A percentile compares a stretch with the other conserved stretches of the same genome.
phyloP scores from a whole-genome alignment of 2,888 invertebrate species.

The Apocheima hispidaria region DNA sequence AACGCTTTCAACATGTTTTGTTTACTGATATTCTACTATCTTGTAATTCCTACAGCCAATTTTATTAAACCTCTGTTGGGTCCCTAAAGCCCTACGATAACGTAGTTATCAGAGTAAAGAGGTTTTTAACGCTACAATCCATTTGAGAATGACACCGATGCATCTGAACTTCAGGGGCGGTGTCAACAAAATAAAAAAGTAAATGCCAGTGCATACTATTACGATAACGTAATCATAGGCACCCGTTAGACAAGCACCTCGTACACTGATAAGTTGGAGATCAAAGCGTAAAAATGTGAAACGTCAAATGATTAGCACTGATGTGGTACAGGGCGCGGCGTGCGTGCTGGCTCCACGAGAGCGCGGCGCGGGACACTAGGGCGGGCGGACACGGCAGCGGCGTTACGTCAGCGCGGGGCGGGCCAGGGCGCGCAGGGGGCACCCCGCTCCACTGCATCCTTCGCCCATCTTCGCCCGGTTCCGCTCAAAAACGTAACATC shows the following conservation, averaged over 20 bases:
- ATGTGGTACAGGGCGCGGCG: constrained; percentile 73
- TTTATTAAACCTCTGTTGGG: constrained; percentile 21
- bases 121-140: constrained; percentile 73
- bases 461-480: constrained; percentile 75
- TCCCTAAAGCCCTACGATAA: constrained; percentile 42
- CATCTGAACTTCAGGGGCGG: constrained; percentile 75
- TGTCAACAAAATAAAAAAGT: constrained; percentile 56
- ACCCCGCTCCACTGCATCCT: constrained; percentile 83
- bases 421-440: constrained; percentile 55
- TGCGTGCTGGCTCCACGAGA: constrained; percentile 73
- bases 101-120: constrained; percentile 53
- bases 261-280: constrained; percentile 74
- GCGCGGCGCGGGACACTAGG: constrained; percentile 84
- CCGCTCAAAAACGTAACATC: constrained; percentile 78
- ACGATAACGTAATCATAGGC: constrained; percentile 58
- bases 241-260: constrained; percentile 73
- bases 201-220: constrained; percentile 49
- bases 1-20: constrained; percentile 18
- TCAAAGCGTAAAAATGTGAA: constrained; percentile 72
- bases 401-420: constrained; percentile 83
- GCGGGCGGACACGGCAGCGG: constrained; percentile 81
- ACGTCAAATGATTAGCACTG: constrained; percentile 82
- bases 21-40: constrained; percentile 6
- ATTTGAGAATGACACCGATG: constrained; percentile 78
- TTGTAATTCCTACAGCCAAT: constrained; percentile 34